Conservation (phyloP, 2,888 invertebrate species). For the Noctua comes region DNA sequence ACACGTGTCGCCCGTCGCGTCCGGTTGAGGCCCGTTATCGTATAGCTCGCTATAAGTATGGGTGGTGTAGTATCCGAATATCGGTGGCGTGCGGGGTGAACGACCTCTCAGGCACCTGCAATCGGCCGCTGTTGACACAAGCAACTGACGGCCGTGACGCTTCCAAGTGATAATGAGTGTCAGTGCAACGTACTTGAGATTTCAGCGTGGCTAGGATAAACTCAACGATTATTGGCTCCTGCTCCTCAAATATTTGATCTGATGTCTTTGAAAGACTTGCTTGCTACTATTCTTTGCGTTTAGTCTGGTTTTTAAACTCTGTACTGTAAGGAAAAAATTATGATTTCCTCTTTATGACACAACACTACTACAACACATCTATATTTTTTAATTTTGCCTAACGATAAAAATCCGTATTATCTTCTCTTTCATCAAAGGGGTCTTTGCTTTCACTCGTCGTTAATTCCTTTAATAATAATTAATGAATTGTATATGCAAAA, state of each 20-base stretch:
- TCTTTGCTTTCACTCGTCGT: background rate
- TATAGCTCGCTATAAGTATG: constrained; percentile 74
- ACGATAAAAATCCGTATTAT: background rate
- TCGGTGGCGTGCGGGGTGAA: constrained; percentile 85
- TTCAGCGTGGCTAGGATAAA: constrained; percentile 63
- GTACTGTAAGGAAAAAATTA: background rate
- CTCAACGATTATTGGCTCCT: constrained; percentile 49
- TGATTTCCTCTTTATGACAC: constrained; percentile 17
- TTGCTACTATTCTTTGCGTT: constrained; percentile 21
- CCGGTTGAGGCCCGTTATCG: constrained; percentile 81
- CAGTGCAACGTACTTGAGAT: constrained; percentile 80
- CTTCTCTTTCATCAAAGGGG: constrained; percentile 8
- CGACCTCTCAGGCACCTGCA: constrained; percentile 87
- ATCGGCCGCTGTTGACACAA: constrained; percentile 87
- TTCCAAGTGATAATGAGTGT: constrained; percentile 85
- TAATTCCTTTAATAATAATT: constrained; percentile 28
- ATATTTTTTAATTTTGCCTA: background rate
- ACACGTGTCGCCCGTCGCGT: constrained; percentile 74
- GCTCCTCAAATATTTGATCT: constrained; percentile 49
- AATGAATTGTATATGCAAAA: constrained; percentile 42
- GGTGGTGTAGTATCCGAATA: constrained; percentile 87
- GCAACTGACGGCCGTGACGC: constrained; percentile 80
- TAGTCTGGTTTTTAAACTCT: constrained; percentile 20
- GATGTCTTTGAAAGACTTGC: constrained; percentile 29
- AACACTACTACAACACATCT: background rate